A percentile compares a stretch with the other conserved stretches of the same genome.
These are phyloP conservation scores for Pelodiscus sinensis DNA, from an alignment of 2,113 vertebrate species.

Conservation along the genomic window DNA sequence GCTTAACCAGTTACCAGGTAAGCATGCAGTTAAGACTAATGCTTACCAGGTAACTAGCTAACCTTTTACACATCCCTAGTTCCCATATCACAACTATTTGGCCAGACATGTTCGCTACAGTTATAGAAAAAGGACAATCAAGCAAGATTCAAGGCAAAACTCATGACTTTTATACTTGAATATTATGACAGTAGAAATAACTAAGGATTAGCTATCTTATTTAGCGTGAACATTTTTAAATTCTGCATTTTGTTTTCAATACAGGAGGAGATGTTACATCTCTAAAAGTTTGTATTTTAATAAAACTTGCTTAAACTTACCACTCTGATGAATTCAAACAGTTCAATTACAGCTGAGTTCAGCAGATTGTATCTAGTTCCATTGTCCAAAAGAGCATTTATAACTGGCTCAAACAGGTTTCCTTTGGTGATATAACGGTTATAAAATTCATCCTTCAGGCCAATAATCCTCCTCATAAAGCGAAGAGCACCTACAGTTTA, in stretches of 20 bases:
- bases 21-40: no score
- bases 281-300: fast-evolving
- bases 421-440: constrained; percentile 99
- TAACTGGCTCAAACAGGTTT: constrained; percentile 97
- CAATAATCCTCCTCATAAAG: constrained; percentile 98
- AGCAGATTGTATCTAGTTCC: constrained; percentile 98
- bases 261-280: fast-evolving
- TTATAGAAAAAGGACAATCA: fast-evolving
- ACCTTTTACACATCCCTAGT: no score
- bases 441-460: constrained; percentile 98
- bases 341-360: constrained; percentile 96
- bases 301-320: constrained; percentile 76
- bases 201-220: fast-evolving
- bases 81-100: no score
- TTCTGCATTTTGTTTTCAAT: background rate
- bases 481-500: constrained; percentile 89
- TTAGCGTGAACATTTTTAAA: background rate
- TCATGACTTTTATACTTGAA: fast-evolving
- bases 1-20: no score
- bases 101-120: no score
- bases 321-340: constrained; percentile 99
- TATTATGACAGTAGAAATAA: background rate
- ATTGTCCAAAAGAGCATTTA: constrained; percentile 97
- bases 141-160: fast-evolving
- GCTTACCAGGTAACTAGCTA: no score